Evolutionary conservation across 2,113 vertebrate species (phyloP).

Genomic region (Antigone vipio): DNA sequence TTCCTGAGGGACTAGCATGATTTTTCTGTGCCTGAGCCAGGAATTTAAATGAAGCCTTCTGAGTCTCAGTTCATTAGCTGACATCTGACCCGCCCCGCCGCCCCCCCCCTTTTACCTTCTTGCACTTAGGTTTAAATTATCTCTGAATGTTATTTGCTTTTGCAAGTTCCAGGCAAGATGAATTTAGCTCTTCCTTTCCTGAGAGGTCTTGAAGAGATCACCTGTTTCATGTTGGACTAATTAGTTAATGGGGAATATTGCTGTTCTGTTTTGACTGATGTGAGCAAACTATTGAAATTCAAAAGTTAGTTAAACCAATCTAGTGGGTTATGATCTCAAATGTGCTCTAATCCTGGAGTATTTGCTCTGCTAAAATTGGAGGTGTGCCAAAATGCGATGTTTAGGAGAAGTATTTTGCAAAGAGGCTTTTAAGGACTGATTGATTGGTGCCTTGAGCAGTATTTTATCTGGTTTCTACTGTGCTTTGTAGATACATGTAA

Average conservation of each 20-base stretch:
- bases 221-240: neutral
- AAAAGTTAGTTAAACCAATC: neutral
- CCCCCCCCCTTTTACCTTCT: neutral
- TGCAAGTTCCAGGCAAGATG: neutral
- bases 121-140: neutral
- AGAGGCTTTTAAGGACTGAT: neutral
- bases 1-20: slow-evolving; percentile 18
- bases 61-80: neutral
- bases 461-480: neutral
- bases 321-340: neutral
- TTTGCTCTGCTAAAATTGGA: neutral
- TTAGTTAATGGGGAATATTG: neutral
- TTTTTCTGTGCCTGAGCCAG: slow-evolving; percentile 1
- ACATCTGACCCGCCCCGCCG: neutral
- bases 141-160: neutral
- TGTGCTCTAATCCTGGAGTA: neutral
- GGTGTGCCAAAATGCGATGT: neutral
- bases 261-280: neutral
- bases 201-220: neutral
- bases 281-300: neutral
- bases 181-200: neutral
- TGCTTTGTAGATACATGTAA: neutral
- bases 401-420: neutral
- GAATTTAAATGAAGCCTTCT: neutral
- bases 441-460: neutral